A percentile compares a stretch with the other conserved stretches of the same genome.
These are phyloP conservation scores for Pampusana beccarii DNA, from an alignment of 2,113 vertebrate genomes.

Conservation along the genomic window DNA sequence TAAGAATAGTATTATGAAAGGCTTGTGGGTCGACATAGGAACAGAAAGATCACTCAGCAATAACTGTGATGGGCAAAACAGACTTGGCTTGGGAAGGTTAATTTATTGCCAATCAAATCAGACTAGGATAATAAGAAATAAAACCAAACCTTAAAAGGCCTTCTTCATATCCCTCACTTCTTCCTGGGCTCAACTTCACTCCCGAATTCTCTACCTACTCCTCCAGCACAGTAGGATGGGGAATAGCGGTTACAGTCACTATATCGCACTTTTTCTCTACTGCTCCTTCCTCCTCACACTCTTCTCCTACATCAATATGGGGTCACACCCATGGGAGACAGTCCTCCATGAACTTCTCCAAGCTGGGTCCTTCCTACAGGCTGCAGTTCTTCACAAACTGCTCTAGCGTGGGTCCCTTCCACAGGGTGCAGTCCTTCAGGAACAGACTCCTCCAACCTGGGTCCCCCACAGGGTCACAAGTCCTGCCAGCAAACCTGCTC, in stretches of 20 bases:
- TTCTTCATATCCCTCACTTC: background rate
- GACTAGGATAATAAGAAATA: background rate
- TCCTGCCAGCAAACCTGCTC: background rate
- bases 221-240: accelerated
- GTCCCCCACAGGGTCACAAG: accelerated
- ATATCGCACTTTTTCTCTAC: accelerated
- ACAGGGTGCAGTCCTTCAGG: accelerated
- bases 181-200: background rate
- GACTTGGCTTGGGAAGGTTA: background rate
- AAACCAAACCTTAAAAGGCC: background rate
- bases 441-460: accelerated
- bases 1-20: background rate
- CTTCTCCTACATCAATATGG: background rate
- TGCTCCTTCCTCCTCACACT: background rate
- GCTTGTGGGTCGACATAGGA: accelerated
- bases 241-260: accelerated
- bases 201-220: background rate
- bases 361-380: accelerated
- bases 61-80: background rate
- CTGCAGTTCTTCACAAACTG: background rate
- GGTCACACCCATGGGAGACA: background rate
- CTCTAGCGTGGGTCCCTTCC: accelerated
- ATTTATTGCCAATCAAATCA: background rate
- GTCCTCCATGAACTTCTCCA: background rate
- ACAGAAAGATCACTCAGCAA: background rate